phyloP scores from a whole-genome alignment of 2,797 vertebrate genomes.

The Pangasius sanitwongsei region DNA sequence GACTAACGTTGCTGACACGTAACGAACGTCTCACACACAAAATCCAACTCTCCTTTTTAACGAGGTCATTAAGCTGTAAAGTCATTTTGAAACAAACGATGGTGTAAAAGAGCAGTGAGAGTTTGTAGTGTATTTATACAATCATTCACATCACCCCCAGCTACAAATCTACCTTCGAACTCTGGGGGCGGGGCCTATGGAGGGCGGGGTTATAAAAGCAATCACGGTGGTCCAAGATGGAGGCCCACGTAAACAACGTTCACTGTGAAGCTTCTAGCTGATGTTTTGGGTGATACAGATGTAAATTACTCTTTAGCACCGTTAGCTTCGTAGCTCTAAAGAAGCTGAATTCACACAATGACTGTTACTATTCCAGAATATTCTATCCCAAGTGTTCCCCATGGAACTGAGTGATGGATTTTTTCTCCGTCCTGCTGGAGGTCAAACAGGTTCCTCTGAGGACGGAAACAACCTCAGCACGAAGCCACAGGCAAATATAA shows the following conservation, averaged over 20 bases:
- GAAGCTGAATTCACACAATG: not conserved
- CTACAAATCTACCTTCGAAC: not conserved
- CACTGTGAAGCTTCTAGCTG: not conserved
- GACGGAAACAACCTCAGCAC: not conserved
- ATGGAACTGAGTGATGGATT: not conserved
- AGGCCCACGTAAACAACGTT: not conserved
- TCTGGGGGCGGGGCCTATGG: not conserved
- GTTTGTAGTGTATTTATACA: not conserved
- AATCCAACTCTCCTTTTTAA: too few relatives aligned
- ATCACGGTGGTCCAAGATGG: not conserved
- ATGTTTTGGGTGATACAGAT: not conserved
- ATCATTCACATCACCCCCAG: not conserved
- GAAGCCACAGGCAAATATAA: not conserved
- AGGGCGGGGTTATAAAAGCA: not conserved
- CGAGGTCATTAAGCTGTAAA: not conserved
- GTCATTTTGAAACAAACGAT: not conserved
- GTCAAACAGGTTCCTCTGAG: constrained; percentile 15
- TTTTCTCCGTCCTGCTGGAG: not conserved
- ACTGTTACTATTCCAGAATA: not conserved
- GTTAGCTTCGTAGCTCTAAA: not conserved
- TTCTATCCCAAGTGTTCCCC: not conserved
- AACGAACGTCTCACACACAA: not conserved
- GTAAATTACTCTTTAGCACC: not conserved
- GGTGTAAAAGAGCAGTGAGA: not conserved
- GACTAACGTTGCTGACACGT: not conserved